These are phyloP conservation scores for Selenia dentaria DNA, from an alignment of 2,888 invertebrate genomes.

Conservation along the genomic window DNA sequence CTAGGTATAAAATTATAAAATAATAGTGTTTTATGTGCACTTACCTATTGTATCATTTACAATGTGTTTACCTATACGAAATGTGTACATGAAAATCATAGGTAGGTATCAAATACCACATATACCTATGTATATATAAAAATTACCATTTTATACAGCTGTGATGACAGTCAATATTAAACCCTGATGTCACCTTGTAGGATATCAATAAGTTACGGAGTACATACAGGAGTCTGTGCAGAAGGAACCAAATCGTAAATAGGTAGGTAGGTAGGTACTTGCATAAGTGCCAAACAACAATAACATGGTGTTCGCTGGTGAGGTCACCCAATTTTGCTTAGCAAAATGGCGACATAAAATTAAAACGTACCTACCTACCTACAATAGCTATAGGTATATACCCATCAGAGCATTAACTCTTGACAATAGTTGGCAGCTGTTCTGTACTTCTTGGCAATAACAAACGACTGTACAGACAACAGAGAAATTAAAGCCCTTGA, in stretches of 20 bases:
- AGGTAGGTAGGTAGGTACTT: constrained; percentile 58
- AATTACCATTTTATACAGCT: constrained; percentile 11
- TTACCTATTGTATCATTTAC: no score
- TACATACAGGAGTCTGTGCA: constrained; percentile 6
- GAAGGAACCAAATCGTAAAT: neutral
- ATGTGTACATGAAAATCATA: no score
- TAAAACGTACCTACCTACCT: no score
- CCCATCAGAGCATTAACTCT: constrained; percentile 30
- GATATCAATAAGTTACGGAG: constrained; percentile 11
- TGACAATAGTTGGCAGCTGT: constrained; percentile 59
- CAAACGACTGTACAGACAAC: constrained; percentile 24
- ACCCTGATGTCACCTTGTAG: constrained; percentile 16
- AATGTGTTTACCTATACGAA: no score
- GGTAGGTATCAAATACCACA: no score
- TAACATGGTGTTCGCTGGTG: constrained; percentile 49
- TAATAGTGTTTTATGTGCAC: no score
- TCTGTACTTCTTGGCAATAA: constrained; percentile 65
- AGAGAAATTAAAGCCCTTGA: constrained; percentile 24
- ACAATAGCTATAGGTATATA: constrained; percentile 37
- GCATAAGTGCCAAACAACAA: constrained; percentile 64
- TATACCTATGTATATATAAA: no score
- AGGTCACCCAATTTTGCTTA: constrained; percentile 54
- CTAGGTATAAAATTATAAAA: neutral
- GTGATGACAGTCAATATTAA: constrained; percentile 18
- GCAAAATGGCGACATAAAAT: no score